phyloP scores from a whole-genome alignment of 2,113 vertebrate species.

The Sinocyclocheilus rhinocerous region DNA sequence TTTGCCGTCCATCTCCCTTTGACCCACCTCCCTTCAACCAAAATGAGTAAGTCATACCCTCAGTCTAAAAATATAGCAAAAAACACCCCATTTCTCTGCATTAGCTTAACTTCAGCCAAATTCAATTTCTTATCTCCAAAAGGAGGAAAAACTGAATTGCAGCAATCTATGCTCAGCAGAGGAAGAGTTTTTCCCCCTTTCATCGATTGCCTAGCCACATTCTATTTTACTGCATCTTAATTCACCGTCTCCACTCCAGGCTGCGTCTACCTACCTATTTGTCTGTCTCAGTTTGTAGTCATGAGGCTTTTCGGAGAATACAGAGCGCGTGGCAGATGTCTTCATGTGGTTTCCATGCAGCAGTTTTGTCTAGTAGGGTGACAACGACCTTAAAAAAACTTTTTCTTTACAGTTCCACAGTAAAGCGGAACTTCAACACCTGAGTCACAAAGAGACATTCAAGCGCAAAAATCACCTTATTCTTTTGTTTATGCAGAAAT shows the following conservation, averaged over 20 bases:
- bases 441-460: slow-evolving; percentile 15
- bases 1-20: not conserved
- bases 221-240: not conserved
- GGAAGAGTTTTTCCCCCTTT: not conserved
- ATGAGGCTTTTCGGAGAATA: slow-evolving; percentile 30
- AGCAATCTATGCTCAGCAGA: not conserved
- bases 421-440: slow-evolving; percentile 29
- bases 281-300: not conserved
- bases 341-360: slow-evolving; percentile 45
- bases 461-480: not conserved
- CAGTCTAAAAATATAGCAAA: slow-evolving; percentile 1
- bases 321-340: not conserved
- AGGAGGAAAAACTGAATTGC: not conserved
- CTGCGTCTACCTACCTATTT: slow-evolving; percentile 23
- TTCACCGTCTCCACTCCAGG: not conserved
- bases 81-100: slow-evolving; percentile 13
- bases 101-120: not conserved
- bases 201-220: not conserved
- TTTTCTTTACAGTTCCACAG: slow-evolving; percentile 13
- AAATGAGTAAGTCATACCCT: slow-evolving; percentile 10
- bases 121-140: not conserved
- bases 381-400: not conserved
- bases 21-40: not conserved
- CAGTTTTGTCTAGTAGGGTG: slow-evolving; percentile 25
- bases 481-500: not conserved